phyloP scores from a whole-genome alignment of 2,113 vertebrate genomes.

The Crypturellus undulatus region DNA sequence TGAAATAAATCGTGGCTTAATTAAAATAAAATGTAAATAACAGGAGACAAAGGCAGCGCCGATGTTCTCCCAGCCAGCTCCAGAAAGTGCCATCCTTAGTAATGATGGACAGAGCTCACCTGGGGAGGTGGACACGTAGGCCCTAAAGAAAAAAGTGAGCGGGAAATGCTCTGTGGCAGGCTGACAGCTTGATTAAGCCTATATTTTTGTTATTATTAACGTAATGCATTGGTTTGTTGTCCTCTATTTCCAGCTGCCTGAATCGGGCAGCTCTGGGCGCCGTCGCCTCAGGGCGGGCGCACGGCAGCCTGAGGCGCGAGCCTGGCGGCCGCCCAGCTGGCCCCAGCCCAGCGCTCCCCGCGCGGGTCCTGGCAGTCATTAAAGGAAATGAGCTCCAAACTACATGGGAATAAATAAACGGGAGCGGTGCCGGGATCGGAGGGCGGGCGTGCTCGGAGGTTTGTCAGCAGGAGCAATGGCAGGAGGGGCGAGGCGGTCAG shows the following conservation, averaged over 20 bases:
- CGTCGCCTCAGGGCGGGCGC: neutral
- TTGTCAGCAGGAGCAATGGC: neutral
- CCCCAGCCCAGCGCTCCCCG: neutral
- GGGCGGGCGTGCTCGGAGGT: too few species aligned
- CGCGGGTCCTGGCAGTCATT: neutral
- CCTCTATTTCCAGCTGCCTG: conserved; percentile 1
- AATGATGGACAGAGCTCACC: neutral
- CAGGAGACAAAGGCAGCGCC: neutral
- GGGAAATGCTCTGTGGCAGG: neutral
- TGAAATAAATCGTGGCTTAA: neutral
- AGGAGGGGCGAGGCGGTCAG: neutral
- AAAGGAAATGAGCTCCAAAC: conserved; percentile 46
- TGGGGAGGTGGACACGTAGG: neutral
- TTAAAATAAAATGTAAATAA: neutral
- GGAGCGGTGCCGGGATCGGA: too few species aligned
- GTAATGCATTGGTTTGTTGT: neutral
- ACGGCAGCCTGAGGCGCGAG: neutral
- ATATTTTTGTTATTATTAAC: neutral
- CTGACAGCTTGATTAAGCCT: neutral
- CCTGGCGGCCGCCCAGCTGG: conserved; percentile 46
- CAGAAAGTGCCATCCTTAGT: neutral
- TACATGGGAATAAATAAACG: neutral
- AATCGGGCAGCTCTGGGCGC: too few species aligned
- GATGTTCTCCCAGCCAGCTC: neutral
- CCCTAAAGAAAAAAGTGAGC: neutral